Conservation (phyloP, 1,140 invertebrate species). For the Centruroides sculpturatus region DNA sequence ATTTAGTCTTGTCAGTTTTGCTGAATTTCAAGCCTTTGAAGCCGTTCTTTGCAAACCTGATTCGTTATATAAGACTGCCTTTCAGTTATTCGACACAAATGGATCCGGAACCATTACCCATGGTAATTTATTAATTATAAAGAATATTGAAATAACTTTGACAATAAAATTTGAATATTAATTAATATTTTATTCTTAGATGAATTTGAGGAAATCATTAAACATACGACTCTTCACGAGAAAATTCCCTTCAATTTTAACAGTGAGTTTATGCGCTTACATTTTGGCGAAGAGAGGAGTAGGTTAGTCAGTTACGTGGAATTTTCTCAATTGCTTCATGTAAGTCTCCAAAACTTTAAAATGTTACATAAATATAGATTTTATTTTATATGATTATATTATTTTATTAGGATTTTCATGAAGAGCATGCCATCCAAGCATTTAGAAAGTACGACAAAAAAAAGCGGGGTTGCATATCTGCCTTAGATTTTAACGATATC, state of each 20-base stretch:
- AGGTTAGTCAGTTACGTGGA: slow-evolving; percentile 81
- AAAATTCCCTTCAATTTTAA: slow-evolving; percentile 93
- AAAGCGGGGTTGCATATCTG: slow-evolving; percentile 77
- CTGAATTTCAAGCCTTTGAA: slow-evolving; percentile 97
- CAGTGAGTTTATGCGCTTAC: slow-evolving; percentile 85
- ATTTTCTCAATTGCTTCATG: slow-evolving; percentile 95
- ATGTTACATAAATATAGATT: too few relatives aligned
- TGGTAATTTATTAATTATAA: neutral
- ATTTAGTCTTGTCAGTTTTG: slow-evolving; percentile 69
- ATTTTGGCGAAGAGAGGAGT: slow-evolving; percentile 92
- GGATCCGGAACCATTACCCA: slow-evolving; percentile 88
- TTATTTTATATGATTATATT: neutral
- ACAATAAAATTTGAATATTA: too few relatives aligned
- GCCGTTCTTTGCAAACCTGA: slow-evolving; percentile 89
- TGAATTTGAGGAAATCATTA: slow-evolving; percentile 89
- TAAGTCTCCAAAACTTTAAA: slow-evolving; percentile 29
- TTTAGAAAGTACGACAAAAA: slow-evolving; percentile 84
- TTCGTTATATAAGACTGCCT: slow-evolving; percentile 93
- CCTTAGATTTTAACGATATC: slow-evolving; percentile 87
- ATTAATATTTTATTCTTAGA: slow-evolving; percentile 36
- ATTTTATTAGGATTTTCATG: slow-evolving; percentile 78
- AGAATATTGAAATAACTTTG: too few relatives aligned
- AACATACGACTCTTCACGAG: slow-evolving; percentile 79
- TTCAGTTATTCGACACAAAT: slow-evolving; percentile 96
- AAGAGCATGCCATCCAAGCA: slow-evolving; percentile 97